Conservation (phyloP, 1,140 invertebrate species). For the Camponotus pennsylvanicus region DNA sequence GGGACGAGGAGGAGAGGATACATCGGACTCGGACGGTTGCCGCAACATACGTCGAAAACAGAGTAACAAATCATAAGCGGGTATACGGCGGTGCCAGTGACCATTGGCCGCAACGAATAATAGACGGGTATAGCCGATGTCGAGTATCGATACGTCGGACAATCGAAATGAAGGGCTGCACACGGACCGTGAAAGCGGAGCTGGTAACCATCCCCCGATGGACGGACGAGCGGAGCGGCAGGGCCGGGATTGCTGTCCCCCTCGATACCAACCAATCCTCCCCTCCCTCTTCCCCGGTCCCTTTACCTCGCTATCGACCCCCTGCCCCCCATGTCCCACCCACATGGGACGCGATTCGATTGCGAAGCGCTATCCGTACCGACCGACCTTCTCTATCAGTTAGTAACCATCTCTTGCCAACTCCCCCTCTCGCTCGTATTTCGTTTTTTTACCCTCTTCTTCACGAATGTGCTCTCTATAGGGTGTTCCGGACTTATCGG, state of each 20-base stretch:
- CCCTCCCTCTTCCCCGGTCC: not conserved
- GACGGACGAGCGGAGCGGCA: conserved; percentile 68
- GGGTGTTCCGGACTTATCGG: conserved; percentile 25
- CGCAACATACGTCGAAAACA: conserved; percentile 79
- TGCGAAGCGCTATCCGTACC: conserved; percentile 79
- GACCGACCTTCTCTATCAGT: conserved; percentile 63
- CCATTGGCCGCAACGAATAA: conserved; percentile 83
- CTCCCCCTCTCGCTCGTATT: not conserved
- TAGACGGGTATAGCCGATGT: conserved; percentile 80
- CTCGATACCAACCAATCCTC: conserved; percentile 35
- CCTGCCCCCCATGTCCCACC: conserved; percentile 22
- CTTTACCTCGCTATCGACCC: conserved; percentile 6
- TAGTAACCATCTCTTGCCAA: conserved; percentile 46
- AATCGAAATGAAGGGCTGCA: conserved; percentile 81
- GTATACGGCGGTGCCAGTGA: conserved; percentile 68
- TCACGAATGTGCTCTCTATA: conserved; percentile 22
- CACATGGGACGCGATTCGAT: conserved; percentile 80
- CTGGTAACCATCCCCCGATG: conserved; percentile 57
- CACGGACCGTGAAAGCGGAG: conserved; percentile 78
- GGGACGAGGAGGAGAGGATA: not conserved
- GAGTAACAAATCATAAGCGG: conserved; percentile 82
- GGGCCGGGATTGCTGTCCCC: conserved; percentile 75
- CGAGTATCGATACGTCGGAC: conserved; percentile 81
- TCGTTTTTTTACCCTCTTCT: conserved; percentile 45
- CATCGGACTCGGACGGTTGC: conserved; percentile 51